These are phyloP conservation scores for Ataeniobius toweri DNA, from an alignment of 2,797 vertebrate species.

Conservation along the genomic window DNA sequence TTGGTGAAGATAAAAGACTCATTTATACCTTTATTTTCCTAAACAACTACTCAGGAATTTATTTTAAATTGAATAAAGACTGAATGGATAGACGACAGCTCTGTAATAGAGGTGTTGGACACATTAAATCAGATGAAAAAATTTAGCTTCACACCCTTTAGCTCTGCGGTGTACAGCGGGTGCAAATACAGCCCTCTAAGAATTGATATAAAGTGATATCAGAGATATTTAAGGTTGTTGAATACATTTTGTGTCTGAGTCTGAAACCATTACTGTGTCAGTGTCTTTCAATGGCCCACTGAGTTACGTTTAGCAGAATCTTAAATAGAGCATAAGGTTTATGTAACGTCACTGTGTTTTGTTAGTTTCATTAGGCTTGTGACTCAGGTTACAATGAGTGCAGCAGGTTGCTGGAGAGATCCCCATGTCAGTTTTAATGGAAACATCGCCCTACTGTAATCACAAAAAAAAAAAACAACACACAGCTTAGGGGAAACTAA, in stretches of 20 bases:
- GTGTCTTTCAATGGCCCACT: background rate
- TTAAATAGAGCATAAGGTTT: background rate
- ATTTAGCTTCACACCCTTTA: too few relatives aligned
- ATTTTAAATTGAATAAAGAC: background rate
- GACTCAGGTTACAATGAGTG: background rate
- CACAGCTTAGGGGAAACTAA: too few relatives aligned
- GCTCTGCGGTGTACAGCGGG: too few relatives aligned
- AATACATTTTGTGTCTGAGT: background rate
- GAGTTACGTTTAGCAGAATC: background rate
- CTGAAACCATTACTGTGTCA: background rate
- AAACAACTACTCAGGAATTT: too few relatives aligned
- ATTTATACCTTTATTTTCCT: background rate
- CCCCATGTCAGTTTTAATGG: background rate
- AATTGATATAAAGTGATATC: background rate
- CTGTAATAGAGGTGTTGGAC: too few relatives aligned
- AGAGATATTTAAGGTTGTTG: background rate
- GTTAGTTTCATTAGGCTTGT: background rate
- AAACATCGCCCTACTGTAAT: background rate
- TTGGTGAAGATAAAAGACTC: background rate
- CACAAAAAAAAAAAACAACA: background rate
- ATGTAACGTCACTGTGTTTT: background rate
- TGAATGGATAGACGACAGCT: background rate
- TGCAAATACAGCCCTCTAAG: background rate
- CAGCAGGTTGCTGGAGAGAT: background rate
- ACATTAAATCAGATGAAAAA: too few relatives aligned